These are phyloP conservation scores for Carposina sasakii DNA, from an alignment of 1,140 invertebrate genomes.

Conservation along the genomic window DNA sequence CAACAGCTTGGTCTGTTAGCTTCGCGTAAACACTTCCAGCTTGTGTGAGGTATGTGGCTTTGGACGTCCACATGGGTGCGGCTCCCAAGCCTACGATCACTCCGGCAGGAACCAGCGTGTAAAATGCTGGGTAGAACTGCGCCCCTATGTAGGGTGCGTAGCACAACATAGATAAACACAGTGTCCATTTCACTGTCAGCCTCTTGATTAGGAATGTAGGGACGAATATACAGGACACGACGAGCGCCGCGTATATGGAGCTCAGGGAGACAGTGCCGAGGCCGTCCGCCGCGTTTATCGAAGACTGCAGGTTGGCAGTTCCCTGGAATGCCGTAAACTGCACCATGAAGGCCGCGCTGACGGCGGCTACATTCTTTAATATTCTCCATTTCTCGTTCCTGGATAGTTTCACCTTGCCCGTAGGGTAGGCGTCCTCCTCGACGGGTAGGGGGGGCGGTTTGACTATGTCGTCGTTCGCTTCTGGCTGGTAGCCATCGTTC, in stretches of 20 bases:
- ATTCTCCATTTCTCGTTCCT: constrained; percentile 89
- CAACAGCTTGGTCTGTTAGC: constrained; percentile 87
- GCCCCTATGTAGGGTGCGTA: constrained; percentile 95
- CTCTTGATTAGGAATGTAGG: constrained; percentile 91
- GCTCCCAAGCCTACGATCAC: constrained; percentile 92
- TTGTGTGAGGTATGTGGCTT: constrained; percentile 96
- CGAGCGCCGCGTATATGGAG: constrained; percentile 90
- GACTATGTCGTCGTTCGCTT: constrained; percentile 72
- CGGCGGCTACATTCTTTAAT: constrained; percentile 88
- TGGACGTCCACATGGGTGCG: constrained; percentile 96
- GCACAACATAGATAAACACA: constrained; percentile 91
- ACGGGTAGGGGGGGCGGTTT: constrained; percentile 77
- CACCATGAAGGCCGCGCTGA: constrained; percentile 92
- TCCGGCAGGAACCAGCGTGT: constrained; percentile 93
- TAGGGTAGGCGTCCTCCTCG: constrained; percentile 77
- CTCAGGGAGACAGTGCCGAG: constrained; percentile 88
- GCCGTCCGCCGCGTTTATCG: constrained; percentile 87
- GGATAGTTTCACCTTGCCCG: constrained; percentile 84
- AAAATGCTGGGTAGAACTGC: constrained; percentile 93
- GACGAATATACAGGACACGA: constrained; percentile 94
- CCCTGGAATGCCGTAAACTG: constrained; percentile 94
- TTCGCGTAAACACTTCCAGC: constrained; percentile 91
- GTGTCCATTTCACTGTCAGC: constrained; percentile 95
- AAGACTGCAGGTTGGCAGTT: constrained; percentile 91
- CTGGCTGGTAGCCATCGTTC: constrained; percentile 79